Percentiles rank a stretch among this genome's conserved stretches.
Conservation (phyloP, 2,797 vertebrate genomes). For the Leuciscus waleckii region DNA sequence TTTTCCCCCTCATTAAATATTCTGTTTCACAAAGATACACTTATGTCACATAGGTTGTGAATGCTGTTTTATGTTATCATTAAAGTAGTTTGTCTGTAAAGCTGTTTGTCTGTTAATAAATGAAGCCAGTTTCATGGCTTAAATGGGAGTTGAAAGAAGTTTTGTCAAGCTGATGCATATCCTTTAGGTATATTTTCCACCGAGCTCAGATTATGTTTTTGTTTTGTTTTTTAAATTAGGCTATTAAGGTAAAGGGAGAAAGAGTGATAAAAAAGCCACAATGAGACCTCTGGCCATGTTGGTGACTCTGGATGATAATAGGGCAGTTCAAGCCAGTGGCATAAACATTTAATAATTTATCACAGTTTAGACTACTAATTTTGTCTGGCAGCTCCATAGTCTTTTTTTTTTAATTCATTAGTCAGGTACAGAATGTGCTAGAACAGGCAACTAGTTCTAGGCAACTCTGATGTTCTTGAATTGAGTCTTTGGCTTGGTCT, state of each 20-base stretch:
- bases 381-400: conserved; percentile 6
- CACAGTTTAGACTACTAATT: conserved; percentile 20
- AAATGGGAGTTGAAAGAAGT: background rate
- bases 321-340: background rate
- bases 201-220: background rate
- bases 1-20: background rate
- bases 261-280: background rate
- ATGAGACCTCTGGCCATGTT: conserved; percentile 23
- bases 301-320: conserved; percentile 25
- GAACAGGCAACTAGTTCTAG: background rate
- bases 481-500: conserved; percentile 19
- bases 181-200: background rate
- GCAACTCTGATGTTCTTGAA: background rate
- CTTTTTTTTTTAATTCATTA: conserved; percentile 33
- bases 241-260: background rate
- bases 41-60: background rate
- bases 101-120: background rate
- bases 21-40: background rate
- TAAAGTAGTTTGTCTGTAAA: background rate
- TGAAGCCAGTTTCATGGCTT: background rate
- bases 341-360: conserved; percentile 37
- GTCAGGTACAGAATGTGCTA: conserved; percentile 10
- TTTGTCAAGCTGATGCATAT: background rate
- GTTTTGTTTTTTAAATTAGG: background rate
- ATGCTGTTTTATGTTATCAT: background rate